Percentiles rank a stretch among this genome's conserved stretches.
Evolutionary conservation across 2,113 vertebrate genomes (phyloP).

Genomic region (Menidia beryllina): DNA sequence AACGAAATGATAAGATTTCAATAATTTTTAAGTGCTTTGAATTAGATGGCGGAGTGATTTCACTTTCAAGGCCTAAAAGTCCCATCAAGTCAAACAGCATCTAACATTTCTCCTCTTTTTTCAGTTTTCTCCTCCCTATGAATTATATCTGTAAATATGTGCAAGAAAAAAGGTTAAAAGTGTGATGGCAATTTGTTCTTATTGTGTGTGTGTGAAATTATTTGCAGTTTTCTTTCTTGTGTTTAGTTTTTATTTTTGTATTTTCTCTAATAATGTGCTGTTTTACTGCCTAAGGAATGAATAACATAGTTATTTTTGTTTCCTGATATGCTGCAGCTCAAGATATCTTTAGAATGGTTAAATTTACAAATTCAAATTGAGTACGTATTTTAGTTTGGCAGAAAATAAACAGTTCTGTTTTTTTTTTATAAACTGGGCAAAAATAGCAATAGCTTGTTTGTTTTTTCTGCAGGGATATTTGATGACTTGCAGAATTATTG

Average conservation of each 20-base stretch:
- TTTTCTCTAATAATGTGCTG: not conserved
- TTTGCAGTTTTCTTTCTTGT: not conserved
- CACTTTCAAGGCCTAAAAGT: conserved; percentile 37
- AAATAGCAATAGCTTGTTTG: not conserved
- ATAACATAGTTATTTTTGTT: not conserved
- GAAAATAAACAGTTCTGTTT: not conserved
- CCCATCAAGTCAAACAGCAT: conserved; percentile 11
- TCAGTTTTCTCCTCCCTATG: conserved; percentile 4
- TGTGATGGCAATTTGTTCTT: no score
- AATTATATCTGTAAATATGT: not conserved
- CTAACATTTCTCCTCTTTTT: conserved; percentile 2
- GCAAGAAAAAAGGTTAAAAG: no score
- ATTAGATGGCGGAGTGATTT: conserved; percentile 22
- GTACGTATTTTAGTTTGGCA: no score
- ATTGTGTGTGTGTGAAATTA: not conserved
- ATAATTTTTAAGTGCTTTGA: conserved; percentile 31
- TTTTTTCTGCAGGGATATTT: not conserved
- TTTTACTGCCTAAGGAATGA: not conserved
- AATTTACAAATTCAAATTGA: not conserved
- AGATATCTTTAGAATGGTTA: not conserved
- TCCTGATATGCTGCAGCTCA: no score
- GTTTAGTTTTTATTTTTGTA: not conserved
- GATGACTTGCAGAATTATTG: conserved; percentile 5
- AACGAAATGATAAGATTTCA: conserved; percentile 44
- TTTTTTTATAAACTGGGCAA: not conserved